A percentile compares a stretch with the other conserved stretches of the same genome.
These are phyloP conservation scores for Gambusia holbrooki DNA, from an alignment of 2,113 vertebrate species.

Conservation along the genomic window DNA sequence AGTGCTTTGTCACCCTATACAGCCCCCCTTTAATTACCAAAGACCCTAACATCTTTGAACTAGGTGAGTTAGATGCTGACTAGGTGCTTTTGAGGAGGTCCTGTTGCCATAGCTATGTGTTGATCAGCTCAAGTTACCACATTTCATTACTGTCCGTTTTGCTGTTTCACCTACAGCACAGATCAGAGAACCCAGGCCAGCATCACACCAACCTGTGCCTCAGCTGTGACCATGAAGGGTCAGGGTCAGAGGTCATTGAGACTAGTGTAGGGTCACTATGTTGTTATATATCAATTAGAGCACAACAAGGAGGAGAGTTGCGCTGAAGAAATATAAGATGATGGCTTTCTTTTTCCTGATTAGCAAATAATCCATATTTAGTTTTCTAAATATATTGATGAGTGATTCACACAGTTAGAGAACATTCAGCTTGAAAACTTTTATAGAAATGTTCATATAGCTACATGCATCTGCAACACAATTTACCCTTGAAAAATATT, in stretches of 20 bases:
- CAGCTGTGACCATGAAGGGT: constrained; percentile 65
- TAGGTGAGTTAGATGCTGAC: constrained; percentile 50
- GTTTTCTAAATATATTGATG: no score
- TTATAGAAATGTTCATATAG: no score
- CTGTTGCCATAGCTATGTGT: constrained; percentile 65
- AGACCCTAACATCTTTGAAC: constrained; percentile 67
- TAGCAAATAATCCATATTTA: no score
- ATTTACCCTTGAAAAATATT: no score
- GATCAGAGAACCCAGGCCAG: constrained; percentile 66
- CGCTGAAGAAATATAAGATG: constrained; percentile 45
- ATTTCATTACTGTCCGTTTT: constrained; percentile 60
- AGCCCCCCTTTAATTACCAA: constrained; percentile 45
- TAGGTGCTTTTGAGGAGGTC: constrained; percentile 53
- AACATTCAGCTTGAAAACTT: no score
- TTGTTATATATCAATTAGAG: constrained; percentile 76
- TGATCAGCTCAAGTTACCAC: constrained; percentile 61
- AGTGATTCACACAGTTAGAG: no score
- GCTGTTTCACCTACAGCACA: constrained; percentile 69
- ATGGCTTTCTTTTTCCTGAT: not conserved
- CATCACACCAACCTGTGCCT: constrained; percentile 56
- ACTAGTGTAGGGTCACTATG: constrained; percentile 53
- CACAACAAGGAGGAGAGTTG: constrained; percentile 26
- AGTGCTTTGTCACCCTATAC: constrained; percentile 50
- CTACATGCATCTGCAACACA: no score
- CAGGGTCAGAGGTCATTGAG: constrained; percentile 54